Conservation (phyloP, 2,113 vertebrate genomes). For the Xyrauchen texanus region DNA sequence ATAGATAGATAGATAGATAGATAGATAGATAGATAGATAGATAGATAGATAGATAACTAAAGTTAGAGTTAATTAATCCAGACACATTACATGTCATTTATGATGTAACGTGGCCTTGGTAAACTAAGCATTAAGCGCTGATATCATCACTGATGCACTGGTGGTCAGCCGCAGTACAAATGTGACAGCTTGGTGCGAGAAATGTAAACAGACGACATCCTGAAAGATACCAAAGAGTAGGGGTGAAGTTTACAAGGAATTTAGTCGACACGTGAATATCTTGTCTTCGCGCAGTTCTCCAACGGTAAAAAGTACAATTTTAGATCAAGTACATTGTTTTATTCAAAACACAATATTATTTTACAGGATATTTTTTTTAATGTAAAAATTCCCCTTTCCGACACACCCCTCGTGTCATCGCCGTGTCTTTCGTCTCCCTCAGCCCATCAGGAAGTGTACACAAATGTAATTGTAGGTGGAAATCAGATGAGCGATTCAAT, state of each 20-base stretch:
- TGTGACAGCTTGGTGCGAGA: conserved; percentile 63
- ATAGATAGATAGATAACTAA: neutral
- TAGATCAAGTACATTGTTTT: fast-evolving
- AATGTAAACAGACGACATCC: conserved; percentile 74
- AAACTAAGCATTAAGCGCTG: neutral
- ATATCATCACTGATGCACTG: neutral
- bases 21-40: neutral
- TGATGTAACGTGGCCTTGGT: neutral
- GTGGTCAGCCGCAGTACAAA: conserved; percentile 14
- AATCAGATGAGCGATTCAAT: conserved; percentile 71
- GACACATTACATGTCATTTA: neutral
- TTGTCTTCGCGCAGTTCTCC: neutral
- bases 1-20: neutral
- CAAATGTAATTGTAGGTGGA: conserved; percentile 9
- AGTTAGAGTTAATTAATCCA: neutral
- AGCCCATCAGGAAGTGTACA: conserved; percentile 52
- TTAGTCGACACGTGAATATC: neutral
- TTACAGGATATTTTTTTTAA: too few species aligned
- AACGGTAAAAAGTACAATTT: neutral
- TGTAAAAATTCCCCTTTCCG: neutral
- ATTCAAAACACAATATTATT: neutral
- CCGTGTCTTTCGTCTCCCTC: conserved; percentile 15
- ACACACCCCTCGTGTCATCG: conserved; percentile 12
- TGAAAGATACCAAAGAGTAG: conserved; percentile 68
- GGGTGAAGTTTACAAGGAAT: neutral